Evolutionary conservation across 2,113 vertebrate species (phyloP), one percentile per base, ranked within the genome.

Genomic region (Jacana jacana): DNA sequence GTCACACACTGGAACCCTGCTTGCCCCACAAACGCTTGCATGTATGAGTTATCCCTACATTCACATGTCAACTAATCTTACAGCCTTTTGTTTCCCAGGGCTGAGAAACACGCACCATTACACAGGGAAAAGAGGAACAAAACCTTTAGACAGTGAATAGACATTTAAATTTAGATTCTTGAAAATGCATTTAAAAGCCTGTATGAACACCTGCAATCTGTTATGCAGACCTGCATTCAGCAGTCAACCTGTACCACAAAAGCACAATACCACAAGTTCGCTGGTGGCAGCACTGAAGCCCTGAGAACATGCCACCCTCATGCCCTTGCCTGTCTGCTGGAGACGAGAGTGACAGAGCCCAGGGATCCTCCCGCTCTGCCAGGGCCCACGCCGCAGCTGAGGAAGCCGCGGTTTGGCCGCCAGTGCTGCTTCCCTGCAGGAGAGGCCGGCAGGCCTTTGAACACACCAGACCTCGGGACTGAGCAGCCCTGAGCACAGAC

Each of bases 1-100:
- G 11, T 23, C 35, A 20, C 17, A 6, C 40, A 3, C 14, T 1
- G 24, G 27, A 27, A 58, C 22, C 4, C 25, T 13, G 31, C n/a
- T 22, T 22, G 52, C 25, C 4, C 0, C 0, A 3, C 1, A 13
- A 35, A 13, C 1, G 40, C 28, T 51, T 19, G 24, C 35, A 30
- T 3, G 1, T 17, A 10, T 17, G 46, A n/a, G 31, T 39, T 44
- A 30, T 5, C 9, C 39, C 54, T 28, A 15, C 4, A 12, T 10
- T 31, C 16, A 17, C 31, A 60, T 0, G 14, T 19, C 49, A 63
- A 31, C 13, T 33, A 8, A 33, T 23, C 30, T 20, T 16, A 60
- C 19, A 27, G 46, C 33, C 77, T 27, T 27, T n/a, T 23, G 12
- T 54, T 72, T 30, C 75, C 35, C 54, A 70, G 42, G 13, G 40